Percentiles rank a stretch among this genome's conserved stretches.
Conservation (phyloP, 2,888 invertebrate genomes). For the Thysanoteuthis rhombus region DNA sequence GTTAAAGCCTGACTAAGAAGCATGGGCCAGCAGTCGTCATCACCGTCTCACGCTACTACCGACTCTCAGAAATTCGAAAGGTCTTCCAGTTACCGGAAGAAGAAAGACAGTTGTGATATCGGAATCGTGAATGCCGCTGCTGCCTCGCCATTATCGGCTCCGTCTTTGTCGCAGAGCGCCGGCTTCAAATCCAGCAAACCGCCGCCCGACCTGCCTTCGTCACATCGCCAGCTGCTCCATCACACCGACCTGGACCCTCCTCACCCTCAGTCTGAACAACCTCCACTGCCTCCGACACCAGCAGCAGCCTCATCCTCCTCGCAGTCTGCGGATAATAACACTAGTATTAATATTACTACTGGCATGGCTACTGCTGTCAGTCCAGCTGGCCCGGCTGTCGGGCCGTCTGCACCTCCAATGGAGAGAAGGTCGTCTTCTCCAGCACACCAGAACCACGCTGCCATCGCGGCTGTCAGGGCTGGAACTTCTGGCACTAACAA, state of each 20-base stretch:
- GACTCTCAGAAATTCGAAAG: constrained; percentile 30
- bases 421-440: constrained; percentile 26
- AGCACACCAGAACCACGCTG: constrained; percentile 20
- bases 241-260: constrained; percentile 22
- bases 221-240: constrained; percentile 29
- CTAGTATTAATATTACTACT: constrained; percentile 14
- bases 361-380: constrained; percentile 29
- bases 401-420: constrained; percentile 29
- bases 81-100: constrained; percentile 30
- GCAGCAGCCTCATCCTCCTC: background rate
- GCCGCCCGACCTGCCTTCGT: constrained; percentile 23
- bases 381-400: constrained; percentile 17
- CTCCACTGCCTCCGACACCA: constrained; percentile 30
- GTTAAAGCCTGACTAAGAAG: background rate
- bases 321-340: background rate
- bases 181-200: constrained; percentile 29
- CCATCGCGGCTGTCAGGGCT: constrained; percentile 21
- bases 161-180: constrained; percentile 25
- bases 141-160: constrained; percentile 30
- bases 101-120: constrained; percentile 30
- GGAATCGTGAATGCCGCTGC: constrained; percentile 30
- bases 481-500: constrained; percentile 26
- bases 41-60: constrained; percentile 19
- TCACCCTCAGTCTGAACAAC: constrained; percentile 21
- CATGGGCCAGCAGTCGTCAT: constrained; percentile 30